These are phyloP conservation scores for Decapterus maruadsi DNA, from an alignment of 2,797 vertebrate species.

Conservation along the genomic window DNA sequence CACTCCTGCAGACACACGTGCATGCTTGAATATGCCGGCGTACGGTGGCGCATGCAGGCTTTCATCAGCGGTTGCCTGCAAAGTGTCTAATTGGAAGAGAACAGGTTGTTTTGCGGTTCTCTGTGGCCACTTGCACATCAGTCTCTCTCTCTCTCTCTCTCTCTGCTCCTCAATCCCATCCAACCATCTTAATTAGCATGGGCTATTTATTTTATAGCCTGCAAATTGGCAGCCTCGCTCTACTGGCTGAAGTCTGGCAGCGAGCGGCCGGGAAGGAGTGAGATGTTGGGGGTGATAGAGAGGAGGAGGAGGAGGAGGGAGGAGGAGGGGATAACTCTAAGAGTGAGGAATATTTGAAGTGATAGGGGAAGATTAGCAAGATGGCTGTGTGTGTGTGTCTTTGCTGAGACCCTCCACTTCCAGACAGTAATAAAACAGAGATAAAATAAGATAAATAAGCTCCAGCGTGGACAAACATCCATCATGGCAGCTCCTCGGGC, in stretches of 20 bases:
- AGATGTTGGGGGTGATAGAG: conserved; percentile 32
- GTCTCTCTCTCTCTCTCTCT: conserved; percentile 29
- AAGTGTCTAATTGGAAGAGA: conserved; percentile 75
- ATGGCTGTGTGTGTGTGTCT: conserved; percentile 38
- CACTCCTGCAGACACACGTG: conserved; percentile 36
- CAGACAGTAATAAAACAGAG: conserved; percentile 5
- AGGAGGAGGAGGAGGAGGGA: neutral
- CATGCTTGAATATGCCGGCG: conserved; percentile 35
- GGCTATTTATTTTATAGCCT: conserved; percentile 83
- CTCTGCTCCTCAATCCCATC: conserved; percentile 63
- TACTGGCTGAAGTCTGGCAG: conserved; percentile 66
- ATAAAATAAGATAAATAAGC: conserved; percentile 25
- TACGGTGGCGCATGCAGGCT: conserved; percentile 26
- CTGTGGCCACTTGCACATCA: conserved; percentile 58
- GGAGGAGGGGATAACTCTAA: conserved; percentile 8
- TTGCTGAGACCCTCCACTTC: neutral
- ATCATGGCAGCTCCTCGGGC: neutral
- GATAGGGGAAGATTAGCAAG: conserved; percentile 48
- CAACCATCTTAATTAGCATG: conserved; percentile 80
- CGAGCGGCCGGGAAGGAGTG: conserved; percentile 30
- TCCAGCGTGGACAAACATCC: neutral
- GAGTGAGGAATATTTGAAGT: conserved; percentile 53
- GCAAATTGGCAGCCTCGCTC: conserved; percentile 80
- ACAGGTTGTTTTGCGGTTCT: conserved; percentile 75
- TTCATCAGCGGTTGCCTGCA: conserved; percentile 53